Evolutionary conservation across 2,113 vertebrate species (phyloP), one percentile per base, ranked within the genome.

Genomic region (Tetrax tetrax): DNA sequence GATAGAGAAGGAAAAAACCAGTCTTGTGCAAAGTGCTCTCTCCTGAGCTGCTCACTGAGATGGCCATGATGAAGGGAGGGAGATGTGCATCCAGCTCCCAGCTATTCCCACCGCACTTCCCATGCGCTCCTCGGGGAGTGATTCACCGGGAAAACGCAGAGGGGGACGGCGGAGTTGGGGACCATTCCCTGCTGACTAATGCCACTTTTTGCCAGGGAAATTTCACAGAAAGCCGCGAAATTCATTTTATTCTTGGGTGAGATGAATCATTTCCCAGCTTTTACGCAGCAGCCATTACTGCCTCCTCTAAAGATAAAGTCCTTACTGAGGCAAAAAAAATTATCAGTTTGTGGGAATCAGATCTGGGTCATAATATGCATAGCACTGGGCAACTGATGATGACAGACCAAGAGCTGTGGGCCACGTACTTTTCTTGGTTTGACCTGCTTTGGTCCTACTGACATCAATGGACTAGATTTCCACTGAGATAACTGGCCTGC

Each of bases 361-460:
- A 48, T 68, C 79, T 84, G 1, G 0, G n/a, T 69, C 54, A 15
- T 69, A 90, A 87, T 28, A 17, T 6, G 15, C 86, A 61, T 12
- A 81, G 27, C 21, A 33, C 71, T 54, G 71, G 20, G 80, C 51
- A 19, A 13, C 13, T n/a, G 80, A 64, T 94, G 96, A 80, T 1
- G 16, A 64, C 51, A 89, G 65, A 59, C 41, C 0, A 0, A 65
- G 60, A 80, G 69, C 89, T 87, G 45, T 41, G 53, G 95, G 69
- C 85, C 92, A 76, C 60, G 86, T 59, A 12, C 38, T 95, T 81
- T 33, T 53, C 92, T 94, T 94, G 88, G 25, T 89, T 20, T 94
- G 80, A 72, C 90, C 90, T 90, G 80, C 77, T 93, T 92, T 92
- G 90, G 90, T 95, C 85, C 83, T 72, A 3, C 10, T 87, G 96